Evolutionary conservation across 23 tunicate genomes (phyloP), one percentile per base, ranked within the genome.

Genomic region (Halocynthia roretzi): DNA sequence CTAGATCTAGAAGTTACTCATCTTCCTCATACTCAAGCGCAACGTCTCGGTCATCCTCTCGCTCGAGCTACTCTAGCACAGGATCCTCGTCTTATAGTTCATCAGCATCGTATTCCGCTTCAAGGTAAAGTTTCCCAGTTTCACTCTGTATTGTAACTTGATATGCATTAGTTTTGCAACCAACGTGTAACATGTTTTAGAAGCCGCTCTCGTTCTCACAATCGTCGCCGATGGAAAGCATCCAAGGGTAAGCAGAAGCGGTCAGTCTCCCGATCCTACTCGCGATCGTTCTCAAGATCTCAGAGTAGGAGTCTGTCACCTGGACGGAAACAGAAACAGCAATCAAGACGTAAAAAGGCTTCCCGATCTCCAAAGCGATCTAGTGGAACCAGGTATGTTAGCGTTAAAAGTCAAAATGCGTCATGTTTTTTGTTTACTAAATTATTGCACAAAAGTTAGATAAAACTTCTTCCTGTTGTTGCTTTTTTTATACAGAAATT

Each of bases 1-100:
- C 86, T 6, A 18, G 86, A 19, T 71, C 85, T 7, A 78, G 31
- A 10, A 89, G 96, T 62, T 76, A 67, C 58, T 80, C 88, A 10
- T 84, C 81, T 8, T 67, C 81, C 0, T 75, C 88, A 18, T 62
- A 61, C 23, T 77, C 85, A 0, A 40, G 55, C 40, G 56, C 81
- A 22, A 81, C 87, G 61, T 76, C 82, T 5, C 77, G 87, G 52
- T 83, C 81, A 23, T 88, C 87, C 48, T 71, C 79, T 7, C 65
- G 76, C 54, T 66, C 80, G 8, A 51, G 73, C 48, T 75, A 75
- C n/a, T 89, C 96, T 21, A 52, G 71, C 54, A 50, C 81, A 12
- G 79, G 73, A n/a, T 83, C 86, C 15, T 74, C 78, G 18, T 74
- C 78, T 22, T 74, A 74, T 55, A 53, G 64, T 53, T 74, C 78